These are phyloP conservation scores for Drosophila seguyi DNA, from an alignment of 1,140 invertebrate genomes.

Conservation along the genomic window DNA sequence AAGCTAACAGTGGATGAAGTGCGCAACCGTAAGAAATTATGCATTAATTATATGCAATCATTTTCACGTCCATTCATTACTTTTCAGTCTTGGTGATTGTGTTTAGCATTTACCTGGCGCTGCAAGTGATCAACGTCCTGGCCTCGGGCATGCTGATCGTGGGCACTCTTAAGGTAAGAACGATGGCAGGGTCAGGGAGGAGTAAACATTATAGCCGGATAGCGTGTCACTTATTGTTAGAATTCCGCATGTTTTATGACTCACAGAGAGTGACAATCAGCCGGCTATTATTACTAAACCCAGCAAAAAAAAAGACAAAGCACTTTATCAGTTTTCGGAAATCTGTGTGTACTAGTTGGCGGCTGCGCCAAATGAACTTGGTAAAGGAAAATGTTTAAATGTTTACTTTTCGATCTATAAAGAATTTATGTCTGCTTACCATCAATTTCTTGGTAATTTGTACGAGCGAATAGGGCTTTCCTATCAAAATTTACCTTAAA, in stretches of 20 bases:
- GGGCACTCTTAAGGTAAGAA: constrained; percentile 58
- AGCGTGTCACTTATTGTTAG: neutral
- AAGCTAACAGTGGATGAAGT: constrained; percentile 3
- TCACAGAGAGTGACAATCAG: constrained; percentile 8
- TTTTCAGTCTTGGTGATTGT: constrained; percentile 30
- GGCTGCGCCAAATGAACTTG: neutral
- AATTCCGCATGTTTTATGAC: neutral
- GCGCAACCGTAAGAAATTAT: constrained; percentile 15
- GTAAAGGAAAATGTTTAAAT: neutral
- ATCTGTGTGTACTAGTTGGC: neutral
- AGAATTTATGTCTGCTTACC: neutral
- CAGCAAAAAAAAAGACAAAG: neutral
- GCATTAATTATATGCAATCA: neutral
- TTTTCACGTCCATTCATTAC: neutral
- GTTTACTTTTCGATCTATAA: neutral
- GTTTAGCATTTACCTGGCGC: constrained; percentile 39
- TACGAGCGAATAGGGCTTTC: neutral
- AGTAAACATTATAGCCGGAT: neutral
- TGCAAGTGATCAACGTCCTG: constrained; percentile 44
- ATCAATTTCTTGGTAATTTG: too few relatives aligned
- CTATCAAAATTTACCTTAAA: neutral
- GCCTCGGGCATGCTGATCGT: constrained; percentile 53
- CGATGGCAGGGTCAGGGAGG: neutral
- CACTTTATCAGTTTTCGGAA: neutral
- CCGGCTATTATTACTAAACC: neutral